phyloP scores from a whole-genome alignment of 2,113 vertebrate species.

The Syrmaticus mikado region DNA sequence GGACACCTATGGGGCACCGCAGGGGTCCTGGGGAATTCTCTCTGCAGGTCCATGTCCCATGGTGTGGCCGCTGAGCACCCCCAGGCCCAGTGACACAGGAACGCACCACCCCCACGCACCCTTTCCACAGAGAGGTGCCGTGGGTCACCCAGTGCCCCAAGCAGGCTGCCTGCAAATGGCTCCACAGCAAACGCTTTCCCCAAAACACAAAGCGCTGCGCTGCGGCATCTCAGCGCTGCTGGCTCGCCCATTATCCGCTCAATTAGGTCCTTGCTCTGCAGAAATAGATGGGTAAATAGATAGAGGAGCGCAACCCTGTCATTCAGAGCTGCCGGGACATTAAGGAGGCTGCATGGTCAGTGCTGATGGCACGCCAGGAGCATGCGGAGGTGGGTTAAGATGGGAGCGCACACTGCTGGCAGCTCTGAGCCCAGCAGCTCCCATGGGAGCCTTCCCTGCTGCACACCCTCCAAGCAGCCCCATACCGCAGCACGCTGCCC shows the following conservation, averaged over 20 bases:
- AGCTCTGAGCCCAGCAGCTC: too few species aligned
- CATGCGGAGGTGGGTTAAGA: accelerated
- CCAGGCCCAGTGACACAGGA: background rate
- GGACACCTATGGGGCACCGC: too few species aligned
- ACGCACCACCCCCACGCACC: background rate
- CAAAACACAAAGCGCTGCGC: background rate
- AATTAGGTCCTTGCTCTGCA: background rate
- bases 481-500: background rate
- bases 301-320: background rate
- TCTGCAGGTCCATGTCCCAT: accelerated
- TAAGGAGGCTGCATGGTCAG: background rate
- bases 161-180: accelerated
- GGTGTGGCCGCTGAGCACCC: background rate
- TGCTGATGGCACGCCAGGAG: accelerated
- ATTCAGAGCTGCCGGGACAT: background rate
- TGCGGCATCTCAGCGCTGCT: background rate
- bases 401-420: background rate
- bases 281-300: background rate
- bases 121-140: accelerated
- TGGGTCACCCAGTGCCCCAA: accelerated
- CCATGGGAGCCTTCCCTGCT: background rate
- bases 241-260: background rate
- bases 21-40: background rate
- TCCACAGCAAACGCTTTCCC: background rate
- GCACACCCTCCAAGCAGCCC: background rate